Percentiles rank a stretch among this genome's conserved stretches.
Conservation (phyloP, 2,113 vertebrate species). For the Stomatorhinus ivindoensis region DNA sequence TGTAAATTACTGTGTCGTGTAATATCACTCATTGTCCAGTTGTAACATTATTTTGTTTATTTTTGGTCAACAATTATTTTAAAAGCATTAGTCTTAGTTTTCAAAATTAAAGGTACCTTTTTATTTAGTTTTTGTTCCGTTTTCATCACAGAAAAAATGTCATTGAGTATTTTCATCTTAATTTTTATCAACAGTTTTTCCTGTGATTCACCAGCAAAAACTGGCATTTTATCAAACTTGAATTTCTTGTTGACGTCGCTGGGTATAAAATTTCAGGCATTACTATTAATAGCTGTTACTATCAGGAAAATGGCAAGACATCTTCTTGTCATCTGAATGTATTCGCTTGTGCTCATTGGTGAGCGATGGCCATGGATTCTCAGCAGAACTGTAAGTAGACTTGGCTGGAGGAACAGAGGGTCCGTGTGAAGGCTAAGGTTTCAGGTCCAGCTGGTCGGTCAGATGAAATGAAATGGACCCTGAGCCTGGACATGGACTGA, state of each 20-base stretch:
- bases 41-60: too few species aligned
- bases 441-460: not conserved
- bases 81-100: too few species aligned
- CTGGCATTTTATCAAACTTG: not conserved
- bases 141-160: too few species aligned
- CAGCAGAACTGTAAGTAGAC: not conserved
- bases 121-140: too few species aligned
- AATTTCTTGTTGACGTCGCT: not conserved
- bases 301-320: not conserved
- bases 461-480: constrained; percentile 16
- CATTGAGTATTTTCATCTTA: too few species aligned
- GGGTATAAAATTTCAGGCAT: not conserved
- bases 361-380: not conserved
- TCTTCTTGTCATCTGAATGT: not conserved
- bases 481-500: not conserved
- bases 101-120: too few species aligned
- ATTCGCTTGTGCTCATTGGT: not conserved
- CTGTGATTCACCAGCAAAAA: not conserved
- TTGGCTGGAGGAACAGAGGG: not conserved
- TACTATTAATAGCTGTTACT: not conserved
- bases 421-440: not conserved
- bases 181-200: not conserved
- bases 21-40: too few species aligned
- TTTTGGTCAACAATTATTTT: too few species aligned
- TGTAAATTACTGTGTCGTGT: too few species aligned